A percentile compares a stretch with the other conserved stretches of the same genome.
phyloP scores from a whole-genome alignment of 2,888 invertebrate genomes.

The Drosophila percnosoma region DNA sequence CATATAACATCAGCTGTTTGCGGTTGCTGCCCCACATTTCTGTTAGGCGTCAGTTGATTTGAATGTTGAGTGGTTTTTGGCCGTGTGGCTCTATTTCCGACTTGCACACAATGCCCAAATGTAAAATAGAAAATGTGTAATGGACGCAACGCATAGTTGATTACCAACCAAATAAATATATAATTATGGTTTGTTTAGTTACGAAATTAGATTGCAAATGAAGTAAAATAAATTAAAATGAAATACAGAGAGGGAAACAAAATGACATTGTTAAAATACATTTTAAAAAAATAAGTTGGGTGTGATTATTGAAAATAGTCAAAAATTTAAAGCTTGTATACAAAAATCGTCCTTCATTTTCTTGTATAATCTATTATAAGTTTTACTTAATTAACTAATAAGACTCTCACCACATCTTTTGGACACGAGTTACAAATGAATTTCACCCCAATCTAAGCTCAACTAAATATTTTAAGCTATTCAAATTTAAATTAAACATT shows the following conservation, averaged over 20 bases:
- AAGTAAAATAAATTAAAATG: not conserved
- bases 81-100: slow-evolving; percentile 27
- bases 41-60: slow-evolving; percentile 23
- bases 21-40: slow-evolving; percentile 18
- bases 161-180: slow-evolving; percentile 17
- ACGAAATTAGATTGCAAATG: not conserved
- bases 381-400: not conserved
- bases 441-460: not conserved
- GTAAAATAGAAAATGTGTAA: slow-evolving; percentile 8
- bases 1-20: slow-evolving; percentile 47
- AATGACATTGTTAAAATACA: not conserved
- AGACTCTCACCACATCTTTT: not conserved
- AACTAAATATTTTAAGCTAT: not conserved
- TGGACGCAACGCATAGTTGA: slow-evolving; percentile 22
- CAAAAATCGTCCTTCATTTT: not conserved
- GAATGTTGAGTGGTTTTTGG: slow-evolving; percentile 27
- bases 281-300: no score
- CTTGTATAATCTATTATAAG: not conserved
- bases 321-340: not conserved
- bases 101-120: slow-evolving; percentile 33
- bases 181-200: slow-evolving; percentile 8
- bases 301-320: no score
- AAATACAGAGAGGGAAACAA: not conserved
- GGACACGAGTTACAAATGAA: not conserved
- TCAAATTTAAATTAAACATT: not conserved